phyloP scores from a whole-genome alignment of 2,888 invertebrate genomes.

The Epistrophe eligans region DNA sequence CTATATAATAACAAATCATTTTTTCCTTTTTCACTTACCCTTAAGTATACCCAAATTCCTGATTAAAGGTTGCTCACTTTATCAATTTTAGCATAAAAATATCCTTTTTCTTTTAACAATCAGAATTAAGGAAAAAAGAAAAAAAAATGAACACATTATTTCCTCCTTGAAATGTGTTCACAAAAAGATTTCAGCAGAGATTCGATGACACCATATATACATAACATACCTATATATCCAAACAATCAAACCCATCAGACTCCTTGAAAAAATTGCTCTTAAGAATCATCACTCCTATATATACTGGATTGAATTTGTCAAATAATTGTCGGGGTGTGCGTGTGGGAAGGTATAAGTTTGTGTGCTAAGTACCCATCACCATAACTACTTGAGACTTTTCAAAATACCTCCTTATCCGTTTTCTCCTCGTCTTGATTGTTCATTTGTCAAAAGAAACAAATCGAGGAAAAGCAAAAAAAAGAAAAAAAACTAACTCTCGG shows the following conservation, averaged over 20 bases:
- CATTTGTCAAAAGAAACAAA: slow-evolving; percentile 60
- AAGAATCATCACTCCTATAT: slow-evolving; percentile 60
- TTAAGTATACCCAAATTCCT: neutral
- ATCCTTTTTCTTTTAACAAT: slow-evolving; percentile 1
- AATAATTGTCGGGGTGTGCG: slow-evolving; percentile 62
- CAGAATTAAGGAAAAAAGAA: neutral
- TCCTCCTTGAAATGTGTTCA: slow-evolving; percentile 22
- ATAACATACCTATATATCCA: neutral
- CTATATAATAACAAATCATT: neutral
- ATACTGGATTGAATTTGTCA: slow-evolving; percentile 61
- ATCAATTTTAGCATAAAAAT: slow-evolving; percentile 1
- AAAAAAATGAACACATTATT: neutral
- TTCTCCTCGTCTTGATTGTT: slow-evolving; percentile 3
- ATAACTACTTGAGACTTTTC: slow-evolving; percentile 64
- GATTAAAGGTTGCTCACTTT: neutral
- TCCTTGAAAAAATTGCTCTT: slow-evolving; percentile 39
- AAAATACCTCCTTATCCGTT: slow-evolving; percentile 4
- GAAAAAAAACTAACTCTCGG: neutral
- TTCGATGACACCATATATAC: slow-evolving; percentile 47
- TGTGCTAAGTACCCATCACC: slow-evolving; percentile 61
- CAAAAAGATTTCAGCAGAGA: slow-evolving; percentile 41
- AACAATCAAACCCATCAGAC: slow-evolving; percentile 18
- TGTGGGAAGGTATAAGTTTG: slow-evolving; percentile 6
- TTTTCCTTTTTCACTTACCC: neutral
- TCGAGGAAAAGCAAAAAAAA: neutral